These are phyloP conservation scores for Andrena dorsata DNA, from an alignment of 2,888 invertebrate genomes.

Conservation along the genomic window DNA sequence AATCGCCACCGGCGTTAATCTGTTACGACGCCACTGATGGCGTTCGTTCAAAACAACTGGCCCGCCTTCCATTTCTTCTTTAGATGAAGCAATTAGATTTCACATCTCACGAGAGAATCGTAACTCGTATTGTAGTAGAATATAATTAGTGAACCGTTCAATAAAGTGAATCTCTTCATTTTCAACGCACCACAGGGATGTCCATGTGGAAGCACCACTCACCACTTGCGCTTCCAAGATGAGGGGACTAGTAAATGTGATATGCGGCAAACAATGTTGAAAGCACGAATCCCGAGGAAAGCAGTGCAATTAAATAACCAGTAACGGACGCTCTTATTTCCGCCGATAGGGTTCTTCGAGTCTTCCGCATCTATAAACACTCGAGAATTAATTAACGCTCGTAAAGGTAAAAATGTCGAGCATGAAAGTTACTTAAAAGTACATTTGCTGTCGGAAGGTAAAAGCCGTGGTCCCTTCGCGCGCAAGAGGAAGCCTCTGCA, in stretches of 20 bases:
- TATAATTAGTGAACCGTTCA: too few species aligned
- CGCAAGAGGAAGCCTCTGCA: not conserved
- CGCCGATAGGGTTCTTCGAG: not conserved
- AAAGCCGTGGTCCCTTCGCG: not conserved
- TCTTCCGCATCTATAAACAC: not conserved
- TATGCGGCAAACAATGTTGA: not conserved
- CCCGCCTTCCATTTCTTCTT: not conserved
- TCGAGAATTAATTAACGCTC: slow-evolving; percentile 51
- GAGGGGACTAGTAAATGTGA: not conserved
- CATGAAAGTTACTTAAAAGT: slow-evolving; percentile 48
- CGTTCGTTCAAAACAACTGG: slow-evolving; percentile 9
- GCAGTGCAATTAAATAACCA: slow-evolving; percentile 2
- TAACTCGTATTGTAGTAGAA: not conserved
- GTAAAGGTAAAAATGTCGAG: not conserved
- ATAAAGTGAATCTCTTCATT: not conserved
- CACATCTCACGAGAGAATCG: not conserved
- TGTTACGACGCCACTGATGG: slow-evolving; percentile 30
- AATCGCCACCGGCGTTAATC: slow-evolving; percentile 35
- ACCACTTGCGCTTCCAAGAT: not conserved
- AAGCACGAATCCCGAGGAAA: not conserved
- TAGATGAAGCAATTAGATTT: too few species aligned
- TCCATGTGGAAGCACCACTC: too few species aligned
- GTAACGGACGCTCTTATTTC: not conserved
- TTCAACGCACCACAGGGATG: not conserved
- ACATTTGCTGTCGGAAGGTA: slow-evolving; percentile 16